Evolutionary conservation across 2,888 invertebrate species (phyloP), one percentile per base, ranked within the genome.

Genomic region (Mythimna lalbum): DNA sequence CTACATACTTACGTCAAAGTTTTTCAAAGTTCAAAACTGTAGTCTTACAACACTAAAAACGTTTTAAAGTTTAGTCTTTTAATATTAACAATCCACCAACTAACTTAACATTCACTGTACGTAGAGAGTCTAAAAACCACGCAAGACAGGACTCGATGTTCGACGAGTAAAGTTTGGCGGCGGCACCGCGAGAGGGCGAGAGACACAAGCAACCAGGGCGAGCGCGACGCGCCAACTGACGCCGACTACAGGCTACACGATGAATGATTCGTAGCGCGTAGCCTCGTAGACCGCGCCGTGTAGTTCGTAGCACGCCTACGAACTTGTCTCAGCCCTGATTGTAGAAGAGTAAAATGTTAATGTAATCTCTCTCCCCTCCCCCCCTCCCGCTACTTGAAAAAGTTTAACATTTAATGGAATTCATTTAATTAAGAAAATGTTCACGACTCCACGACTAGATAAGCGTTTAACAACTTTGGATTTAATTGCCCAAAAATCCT

Each of bases 141-240:
- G 73, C 74, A 59, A 43, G 27, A 63, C 21, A 43, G 49, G 53
- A 53, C 61, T 82, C 78, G 77, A 63, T 59, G 33, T 56, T 62
- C 43, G 71, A 78, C 85, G 83, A 77, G 66, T 74, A 74, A 86
- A 86, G 86, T 86, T 86, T 80, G 53, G 59, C 52, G 19, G 21
- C 31, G 17, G 50, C 21, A 14, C 3, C 17, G 53, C 65, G 0
- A 56, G 36, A 17, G 55, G 21, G 59, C 57, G 6, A 17, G 6
- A 7, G 39, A 73, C 78, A 66, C 86, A 71, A 73, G 49, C 61
- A n/a, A 4, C 63, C 43, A 17, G 19, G 21, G 31, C 71, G 74
- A 86, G 81, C 85, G 86, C 86, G 75, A 59, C 79, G 84, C 85
- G 85, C 86, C 63, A 64, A 86, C 86, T 86, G 85, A 72, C 71